Base-by-base conservation (phyloP, 2,797 vertebrate species). In the Esox lucius region DNA sequence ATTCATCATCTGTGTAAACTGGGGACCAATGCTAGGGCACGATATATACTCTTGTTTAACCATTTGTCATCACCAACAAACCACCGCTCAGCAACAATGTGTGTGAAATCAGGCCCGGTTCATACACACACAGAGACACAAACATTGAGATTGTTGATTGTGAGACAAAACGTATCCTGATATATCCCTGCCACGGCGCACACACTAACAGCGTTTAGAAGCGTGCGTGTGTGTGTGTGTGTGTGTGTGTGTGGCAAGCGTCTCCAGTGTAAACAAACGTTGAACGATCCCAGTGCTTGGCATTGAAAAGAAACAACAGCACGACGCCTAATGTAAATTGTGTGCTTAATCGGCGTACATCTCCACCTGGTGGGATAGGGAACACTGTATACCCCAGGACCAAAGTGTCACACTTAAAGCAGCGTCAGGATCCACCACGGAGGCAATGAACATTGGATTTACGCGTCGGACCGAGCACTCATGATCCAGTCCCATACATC, bases 41-140 rank as follows among this genome's bases (percentile, higher is more conserved):
- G 28, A 24, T 19, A 22, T n/a, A 33, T 19, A 31, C 70, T 65
- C 85, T 75, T 84, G 79, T 86, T 87, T 82, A 80, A 80, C 69
- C 71, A 78, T 84, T 84, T 66, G 70, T 87, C 79, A 85, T 78
- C 77, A 75, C 81, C 77, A 87, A 87, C 82, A 78, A 86, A 87
- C 85, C 88, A 83, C 78, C 90, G 90, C 87, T 80, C 53, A 62
- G 81, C 56, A 76, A 70, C 80, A 85, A 75, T 53, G 28, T 26
- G 22, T 17, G 53, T 74, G 68, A 86, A 51, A 51, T 22, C 53
- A 2, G 35, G 35, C 7, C 35, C 35, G 39, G 5, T 22, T 56
- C 53, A 56, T n/a, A 19, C 19, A 51, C 49, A 56, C 35, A 39
- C 35, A 22, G 17, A 56, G 19, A 75, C 17, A 68, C 83, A 87